Evolutionary conservation across 1,140 invertebrate species (phyloP), one percentile per base, ranked within the genome.

Genomic region (Lordiphosa stackelbergi): DNA sequence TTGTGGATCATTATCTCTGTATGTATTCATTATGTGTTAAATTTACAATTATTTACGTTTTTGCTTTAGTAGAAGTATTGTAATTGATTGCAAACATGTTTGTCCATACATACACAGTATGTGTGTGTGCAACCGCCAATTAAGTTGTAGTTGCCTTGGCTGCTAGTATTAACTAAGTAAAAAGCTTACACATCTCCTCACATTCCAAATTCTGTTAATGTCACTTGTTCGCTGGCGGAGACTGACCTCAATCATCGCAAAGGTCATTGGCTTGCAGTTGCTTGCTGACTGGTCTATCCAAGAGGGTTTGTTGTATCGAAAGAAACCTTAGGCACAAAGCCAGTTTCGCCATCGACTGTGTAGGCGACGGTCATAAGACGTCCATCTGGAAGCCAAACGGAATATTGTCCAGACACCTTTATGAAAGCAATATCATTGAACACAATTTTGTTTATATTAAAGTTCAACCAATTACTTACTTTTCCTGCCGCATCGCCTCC

Each of bases 341-440:
- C 92, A 66, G 89, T 91, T 49, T 92, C 91, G 7, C 91, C 91
- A 60, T 92, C 90, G 0, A 93, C 92, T 3, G 89, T 90, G 78
- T 93, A 93, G 42, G 91, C 90, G 0, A 93, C 92, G 0, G 90
- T 92, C 92, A 93, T 93, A 13, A 91, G 88, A 48, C 92, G 87
- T 16, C 91, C 91, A 75, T 93, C 92, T n/a, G 92, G 91, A 6
- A 93, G 87, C 35, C 90, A 88, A 0, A 93, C 92, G 59, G 90
- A 90, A 85, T 93, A 93, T 16, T 89, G 90, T 8, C 91, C 91
- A 34, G 88, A 79, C 9, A 91, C 75, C 71, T 71, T 43, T 8
- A 16, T 35, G 9, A 2, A 10, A 53, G 2, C 2, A 35, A 34
- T 37, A 36, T 57, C 8, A 13, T 52, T 38, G 10, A 53, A 7